These are phyloP conservation scores for Zeuzera pyrina DNA, from an alignment of 2,888 invertebrate species.

Conservation along the genomic window DNA sequence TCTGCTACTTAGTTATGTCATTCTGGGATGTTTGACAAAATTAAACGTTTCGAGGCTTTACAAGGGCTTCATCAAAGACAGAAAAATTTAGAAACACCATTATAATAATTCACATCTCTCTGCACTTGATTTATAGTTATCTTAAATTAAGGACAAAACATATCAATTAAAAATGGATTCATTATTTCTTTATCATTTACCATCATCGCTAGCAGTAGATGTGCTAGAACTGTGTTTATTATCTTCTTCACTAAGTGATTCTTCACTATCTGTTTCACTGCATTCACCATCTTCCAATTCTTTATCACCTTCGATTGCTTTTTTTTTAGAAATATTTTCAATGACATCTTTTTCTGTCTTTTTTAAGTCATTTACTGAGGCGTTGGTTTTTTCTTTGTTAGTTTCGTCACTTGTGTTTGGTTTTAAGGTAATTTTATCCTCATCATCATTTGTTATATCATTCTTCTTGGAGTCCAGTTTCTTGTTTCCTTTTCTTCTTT, in stretches of 20 bases:
- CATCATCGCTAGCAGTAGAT: conserved; percentile 60
- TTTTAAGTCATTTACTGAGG: conserved; percentile 1
- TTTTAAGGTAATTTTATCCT: conserved; percentile 8
- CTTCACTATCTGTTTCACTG: conserved; percentile 62
- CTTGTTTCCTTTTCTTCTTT: conserved; percentile 31
- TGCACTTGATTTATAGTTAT: too few relatives aligned
- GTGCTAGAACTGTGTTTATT: conserved; percentile 42
- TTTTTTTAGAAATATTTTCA: background rate
- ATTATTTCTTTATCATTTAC: too few relatives aligned
- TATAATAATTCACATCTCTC: too few relatives aligned
- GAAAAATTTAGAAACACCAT: too few relatives aligned
- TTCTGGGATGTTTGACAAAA: too few relatives aligned
- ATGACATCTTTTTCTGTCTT: conserved; percentile 1
- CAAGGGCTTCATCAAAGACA: too few relatives aligned
- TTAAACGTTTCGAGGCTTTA: too few relatives aligned
- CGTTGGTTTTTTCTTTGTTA: conserved; percentile 14
- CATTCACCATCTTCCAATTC: conserved; percentile 79
- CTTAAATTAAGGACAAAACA: too few relatives aligned
- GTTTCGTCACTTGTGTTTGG: conserved; percentile 8
- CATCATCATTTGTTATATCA: conserved; percentile 15
- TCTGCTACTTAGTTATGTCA: too few relatives aligned
- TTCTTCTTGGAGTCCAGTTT: conserved; percentile 17
- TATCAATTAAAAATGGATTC: background rate
- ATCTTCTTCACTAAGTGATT: conserved; percentile 28
- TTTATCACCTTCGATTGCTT: conserved; percentile 20